Evolutionary conservation across 2,888 invertebrate species (phyloP), one percentile per base, ranked within the genome.

Genomic region (Zygaena filipendulae): DNA sequence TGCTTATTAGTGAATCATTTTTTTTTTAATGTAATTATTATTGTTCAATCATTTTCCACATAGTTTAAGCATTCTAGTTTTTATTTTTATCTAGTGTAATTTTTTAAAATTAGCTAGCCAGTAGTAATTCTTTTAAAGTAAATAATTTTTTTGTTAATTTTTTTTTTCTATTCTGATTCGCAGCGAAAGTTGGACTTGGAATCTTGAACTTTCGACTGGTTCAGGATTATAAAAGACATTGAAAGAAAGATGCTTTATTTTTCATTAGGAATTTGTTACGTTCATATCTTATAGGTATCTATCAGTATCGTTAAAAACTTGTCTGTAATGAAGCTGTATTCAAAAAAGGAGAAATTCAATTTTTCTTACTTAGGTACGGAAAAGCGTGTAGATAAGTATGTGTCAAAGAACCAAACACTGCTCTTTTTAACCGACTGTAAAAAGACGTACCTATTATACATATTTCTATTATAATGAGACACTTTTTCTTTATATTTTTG

Each of bases 1-100:
- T n/a, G 49, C 50, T 66, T 70, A 63, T 61, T 74, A 75, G 74
- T 74, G 59, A 75, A 77, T 72, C 70, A 70, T 71, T 75, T 69
- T 72, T 74, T 72, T 68, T 77, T 72, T 75, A n/a, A n/a, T n/a
- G n/a, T n/a, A n/a, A n/a, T n/a, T n/a, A n/a, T 75, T 68, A 75
- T 74, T 77, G 74, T 77, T 77, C 74, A 59, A 72, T 74, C 53
- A 70, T 74, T 75, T 77, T 77, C 75, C 75, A 75, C 67, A 59
- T 75, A 77, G 69, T 59, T 67, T 70, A 74, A 68, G 70, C 39
- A 68, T 64, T 75, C 77, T 74, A 77, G 71, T 74, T 79, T 54
- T 61, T 71, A 67, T 43, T 50, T 49, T n/a, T n/a, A n/a, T n/a
- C n/a, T 77, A 77, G 74, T 48, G 62, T 77, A 77, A 70, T 71